Conservation (phyloP, 2,888 invertebrate species). For the Coenonympha glycerion region DNA sequence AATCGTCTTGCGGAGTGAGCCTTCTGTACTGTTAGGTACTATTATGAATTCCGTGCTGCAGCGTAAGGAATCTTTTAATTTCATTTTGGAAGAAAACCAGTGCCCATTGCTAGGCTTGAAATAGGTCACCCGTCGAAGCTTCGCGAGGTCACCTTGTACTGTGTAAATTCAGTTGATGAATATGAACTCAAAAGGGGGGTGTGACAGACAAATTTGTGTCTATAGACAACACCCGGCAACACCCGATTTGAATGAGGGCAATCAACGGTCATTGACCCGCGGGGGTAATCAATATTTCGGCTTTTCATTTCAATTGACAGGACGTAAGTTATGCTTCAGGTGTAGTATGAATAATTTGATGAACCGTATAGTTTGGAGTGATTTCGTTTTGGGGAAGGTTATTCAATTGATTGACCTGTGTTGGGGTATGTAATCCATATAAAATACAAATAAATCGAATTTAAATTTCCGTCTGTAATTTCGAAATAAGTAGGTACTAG, state of each 20-base stretch:
- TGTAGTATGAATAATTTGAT: slow-evolving; percentile 25
- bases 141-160: background rate
- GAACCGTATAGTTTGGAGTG: slow-evolving; percentile 5
- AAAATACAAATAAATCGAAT: too few species aligned
- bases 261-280: slow-evolving; percentile 52
- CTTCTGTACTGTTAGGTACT: too few species aligned
- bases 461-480: too few species aligned
- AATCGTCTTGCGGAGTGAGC: too few species aligned
- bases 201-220: slow-evolving; percentile 29
- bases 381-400: background rate
- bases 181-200: slow-evolving; percentile 21
- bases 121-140: too few species aligned
- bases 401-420: background rate
- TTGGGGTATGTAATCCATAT: background rate
- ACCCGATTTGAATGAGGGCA: slow-evolving; percentile 52
- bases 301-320: slow-evolving; percentile 53
- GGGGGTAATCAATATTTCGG: slow-evolving; percentile 55
- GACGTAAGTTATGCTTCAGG: slow-evolving; percentile 36
- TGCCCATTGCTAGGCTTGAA: too few species aligned
- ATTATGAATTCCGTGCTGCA: too few species aligned
- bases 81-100: too few species aligned
- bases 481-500: too few species aligned
- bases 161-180: background rate
- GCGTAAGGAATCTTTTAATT: too few species aligned
- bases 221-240: slow-evolving; percentile 33